These are phyloP conservation scores for Nilaparvata lugens DNA, from an alignment of 1,140 invertebrate genomes.

Conservation along the genomic window DNA sequence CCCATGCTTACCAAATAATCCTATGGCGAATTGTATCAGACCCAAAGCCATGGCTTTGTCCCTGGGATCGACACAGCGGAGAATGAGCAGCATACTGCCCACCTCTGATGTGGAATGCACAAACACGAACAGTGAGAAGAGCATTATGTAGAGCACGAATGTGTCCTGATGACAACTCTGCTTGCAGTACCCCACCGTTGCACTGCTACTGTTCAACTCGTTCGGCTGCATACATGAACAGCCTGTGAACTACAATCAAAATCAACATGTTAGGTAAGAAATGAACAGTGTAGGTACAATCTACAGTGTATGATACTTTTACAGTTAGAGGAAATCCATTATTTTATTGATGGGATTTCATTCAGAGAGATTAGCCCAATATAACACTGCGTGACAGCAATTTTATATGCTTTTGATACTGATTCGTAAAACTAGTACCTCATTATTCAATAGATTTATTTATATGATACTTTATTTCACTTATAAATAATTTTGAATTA, in stretches of 20 bases:
- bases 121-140: constrained; percentile 82
- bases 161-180: constrained; percentile 55
- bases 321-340: too few species aligned
- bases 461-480: too few species aligned
- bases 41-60: constrained; percentile 92
- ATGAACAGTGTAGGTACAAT: neutral
- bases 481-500: too few species aligned
- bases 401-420: too few species aligned
- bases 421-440: too few species aligned
- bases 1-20: constrained; percentile 63
- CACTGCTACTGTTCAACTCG: constrained; percentile 30
- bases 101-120: constrained; percentile 88
- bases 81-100: constrained; percentile 79
- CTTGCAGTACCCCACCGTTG: constrained; percentile 59
- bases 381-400: too few species aligned
- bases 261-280: neutral
- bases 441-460: too few species aligned
- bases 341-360: too few species aligned
- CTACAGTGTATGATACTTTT: too few species aligned
- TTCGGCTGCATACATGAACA: constrained; percentile 57
- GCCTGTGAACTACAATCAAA: constrained; percentile 49
- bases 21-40: constrained; percentile 86
- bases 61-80: constrained; percentile 81
- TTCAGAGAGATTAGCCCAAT: too few species aligned
- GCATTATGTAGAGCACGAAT: constrained; percentile 71